These are phyloP conservation scores for Etheostoma perlongum DNA, from an alignment of 2,797 vertebrate genomes.

Conservation along the genomic window DNA sequence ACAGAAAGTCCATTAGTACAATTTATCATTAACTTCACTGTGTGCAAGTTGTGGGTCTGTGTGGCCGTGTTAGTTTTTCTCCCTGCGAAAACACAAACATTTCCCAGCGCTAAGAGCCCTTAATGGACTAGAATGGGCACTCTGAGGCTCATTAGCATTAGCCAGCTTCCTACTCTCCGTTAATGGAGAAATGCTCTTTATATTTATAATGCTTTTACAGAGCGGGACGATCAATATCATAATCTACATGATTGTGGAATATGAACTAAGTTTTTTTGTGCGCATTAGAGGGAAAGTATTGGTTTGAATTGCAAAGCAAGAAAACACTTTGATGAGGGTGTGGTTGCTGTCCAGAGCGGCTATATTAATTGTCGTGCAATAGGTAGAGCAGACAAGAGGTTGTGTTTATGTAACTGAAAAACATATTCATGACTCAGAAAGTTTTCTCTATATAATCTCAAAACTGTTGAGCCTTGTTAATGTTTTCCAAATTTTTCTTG, in stretches of 20 bases:
- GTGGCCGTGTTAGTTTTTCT: constrained; percentile 80
- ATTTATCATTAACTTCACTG: constrained; percentile 81
- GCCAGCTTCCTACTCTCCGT: constrained; percentile 82
- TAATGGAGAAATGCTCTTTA: constrained; percentile 85
- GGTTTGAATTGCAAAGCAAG: constrained; percentile 82
- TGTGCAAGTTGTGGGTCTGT: constrained; percentile 74
- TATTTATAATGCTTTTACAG: constrained; percentile 88
- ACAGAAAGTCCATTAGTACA: constrained; percentile 82
- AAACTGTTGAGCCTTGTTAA: constrained; percentile 22
- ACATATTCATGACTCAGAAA: constrained; percentile 32
- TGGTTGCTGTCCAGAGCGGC: constrained; percentile 62
- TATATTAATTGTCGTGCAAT: constrained; percentile 52
- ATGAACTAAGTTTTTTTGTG: constrained; percentile 80
- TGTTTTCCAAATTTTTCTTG: not conserved
- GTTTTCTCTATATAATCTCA: constrained; percentile 31
- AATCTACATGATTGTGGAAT: constrained; percentile 84
- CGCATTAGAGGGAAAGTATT: constrained; percentile 80
- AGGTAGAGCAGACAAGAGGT: constrained; percentile 47
- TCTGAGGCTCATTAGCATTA: constrained; percentile 87
- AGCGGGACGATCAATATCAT: constrained; percentile 81
- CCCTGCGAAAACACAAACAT: constrained; percentile 82
- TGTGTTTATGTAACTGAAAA: constrained; percentile 41
- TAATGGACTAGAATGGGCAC: constrained; percentile 87
- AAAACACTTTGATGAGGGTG: constrained; percentile 77
- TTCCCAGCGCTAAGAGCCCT: constrained; percentile 84